Conservation (phyloP, 2,113 vertebrate genomes). For the Gadus macrocephalus region DNA sequence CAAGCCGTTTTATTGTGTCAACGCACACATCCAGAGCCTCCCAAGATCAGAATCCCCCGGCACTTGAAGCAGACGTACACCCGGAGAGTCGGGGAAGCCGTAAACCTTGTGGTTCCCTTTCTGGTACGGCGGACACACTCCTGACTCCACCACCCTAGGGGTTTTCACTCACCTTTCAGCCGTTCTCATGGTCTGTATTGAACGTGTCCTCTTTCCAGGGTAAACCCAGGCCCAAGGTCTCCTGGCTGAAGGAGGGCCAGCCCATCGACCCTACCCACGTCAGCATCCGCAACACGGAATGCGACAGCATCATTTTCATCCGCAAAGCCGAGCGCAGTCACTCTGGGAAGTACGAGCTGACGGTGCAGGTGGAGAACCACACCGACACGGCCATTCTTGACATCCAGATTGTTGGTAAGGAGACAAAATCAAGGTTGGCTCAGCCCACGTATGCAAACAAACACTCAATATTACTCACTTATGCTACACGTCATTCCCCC, state of each 20-base stretch:
- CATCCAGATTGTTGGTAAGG: constrained; percentile 93
- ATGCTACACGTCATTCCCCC: too few species aligned
- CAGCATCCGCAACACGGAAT: constrained; percentile 93
- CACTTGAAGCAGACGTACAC: constrained; percentile 95
- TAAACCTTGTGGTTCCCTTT: constrained; percentile 96
- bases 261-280: constrained; percentile 85
- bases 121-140: constrained; percentile 70
- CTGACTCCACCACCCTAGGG: not conserved
- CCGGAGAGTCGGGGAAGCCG: constrained; percentile 89
- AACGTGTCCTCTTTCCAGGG: constrained; percentile 69
- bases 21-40: constrained; percentile 75
- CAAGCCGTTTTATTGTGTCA: not conserved
- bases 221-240: constrained; percentile 89
- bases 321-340: constrained; percentile 90
- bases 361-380: constrained; percentile 88
- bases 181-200: not conserved
- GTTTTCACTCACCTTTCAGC: not conserved
- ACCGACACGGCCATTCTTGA: constrained; percentile 83
- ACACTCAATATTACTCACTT: too few species aligned
- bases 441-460: not conserved
- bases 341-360: constrained; percentile 91
- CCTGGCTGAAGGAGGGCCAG: constrained; percentile 87
- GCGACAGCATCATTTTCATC: constrained; percentile 95
- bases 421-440: not conserved
- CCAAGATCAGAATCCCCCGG: constrained; percentile 92